Conservation (phyloP, 2,113 vertebrate species). For the Daboia siamensis region DNA sequence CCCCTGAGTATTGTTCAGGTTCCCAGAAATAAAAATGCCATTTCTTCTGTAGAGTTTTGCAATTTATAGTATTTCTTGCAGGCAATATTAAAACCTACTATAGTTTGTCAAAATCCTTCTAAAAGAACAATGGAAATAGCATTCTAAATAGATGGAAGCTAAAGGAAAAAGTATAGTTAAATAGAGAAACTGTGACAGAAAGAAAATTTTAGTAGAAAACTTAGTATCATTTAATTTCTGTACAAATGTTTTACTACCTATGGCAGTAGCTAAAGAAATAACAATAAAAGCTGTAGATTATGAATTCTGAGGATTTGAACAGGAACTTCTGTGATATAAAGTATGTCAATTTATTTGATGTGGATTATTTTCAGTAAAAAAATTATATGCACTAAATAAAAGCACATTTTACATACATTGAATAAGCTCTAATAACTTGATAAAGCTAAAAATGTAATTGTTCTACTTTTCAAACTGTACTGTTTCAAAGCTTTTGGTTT, state of each 20-base stretch:
- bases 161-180: background rate
- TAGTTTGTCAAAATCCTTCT: background rate
- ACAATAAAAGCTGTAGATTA: background rate
- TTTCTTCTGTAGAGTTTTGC: constrained; percentile 14
- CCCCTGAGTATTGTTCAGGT: background rate
- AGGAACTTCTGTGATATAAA: background rate
- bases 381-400: background rate
- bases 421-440: background rate
- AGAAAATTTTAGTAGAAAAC: background rate
- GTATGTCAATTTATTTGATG: background rate
- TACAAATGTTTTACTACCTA: background rate
- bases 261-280: background rate
- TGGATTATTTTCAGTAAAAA: background rate
- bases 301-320: background rate
- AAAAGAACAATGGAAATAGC: background rate
- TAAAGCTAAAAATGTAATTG: background rate
- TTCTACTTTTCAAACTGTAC: background rate
- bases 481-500: background rate
- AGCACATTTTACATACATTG: background rate
- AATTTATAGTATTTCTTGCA: constrained; percentile 23
- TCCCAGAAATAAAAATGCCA: background rate
- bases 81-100: background rate
- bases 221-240: background rate
- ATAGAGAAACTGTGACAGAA: background rate
- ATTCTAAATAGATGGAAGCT: background rate